A percentile compares a stretch with the other conserved stretches of the same genome.
These are phyloP conservation scores for Hexactinellida sp. DNA, from an alignment of 37 sponge, comb jelly and placozoan species.

Conservation along the genomic window DNA sequence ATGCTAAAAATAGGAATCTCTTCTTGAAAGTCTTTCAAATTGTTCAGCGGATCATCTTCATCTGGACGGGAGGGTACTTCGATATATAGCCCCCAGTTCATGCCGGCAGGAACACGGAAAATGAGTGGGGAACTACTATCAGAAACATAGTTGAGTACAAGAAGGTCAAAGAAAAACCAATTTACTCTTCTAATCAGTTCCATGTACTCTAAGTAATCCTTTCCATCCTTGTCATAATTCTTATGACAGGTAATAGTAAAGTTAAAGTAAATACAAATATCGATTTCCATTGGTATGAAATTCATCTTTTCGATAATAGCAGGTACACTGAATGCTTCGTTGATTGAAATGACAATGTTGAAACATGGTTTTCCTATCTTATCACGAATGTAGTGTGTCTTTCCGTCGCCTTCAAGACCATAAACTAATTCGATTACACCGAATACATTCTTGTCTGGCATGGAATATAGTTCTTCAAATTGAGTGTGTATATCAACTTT, in stretches of 20 bases:
- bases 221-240: constrained; percentile 34
- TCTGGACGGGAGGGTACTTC: constrained; percentile 29
- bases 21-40: not conserved
- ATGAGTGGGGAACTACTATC: constrained; percentile 27
- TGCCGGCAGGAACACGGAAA: constrained; percentile 20
- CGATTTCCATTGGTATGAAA: not conserved
- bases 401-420: constrained; percentile 59
- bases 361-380: constrained; percentile 24
- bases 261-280: constrained; percentile 63
- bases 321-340: constrained; percentile 63
- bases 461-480: not conserved
- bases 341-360: constrained; percentile 40
- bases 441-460: not conserved
- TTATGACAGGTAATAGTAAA: constrained; percentile 39
- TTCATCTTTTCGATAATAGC: constrained; percentile 52
- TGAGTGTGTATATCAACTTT: constrained; percentile 7
- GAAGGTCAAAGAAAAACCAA: constrained; percentile 82
- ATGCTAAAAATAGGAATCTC: constrained; percentile 27
- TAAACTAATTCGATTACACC: not conserved
- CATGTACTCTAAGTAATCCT: constrained; percentile 26
- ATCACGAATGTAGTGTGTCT: constrained; percentile 70
- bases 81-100: constrained; percentile 25
- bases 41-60: not conserved
- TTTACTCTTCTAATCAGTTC: constrained; percentile 53
- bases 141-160: constrained; percentile 67